Evolutionary conservation across 2,797 vertebrate species (phyloP), one percentile per base, ranked within the genome.

Genomic region (Strix occidentalis): DNA sequence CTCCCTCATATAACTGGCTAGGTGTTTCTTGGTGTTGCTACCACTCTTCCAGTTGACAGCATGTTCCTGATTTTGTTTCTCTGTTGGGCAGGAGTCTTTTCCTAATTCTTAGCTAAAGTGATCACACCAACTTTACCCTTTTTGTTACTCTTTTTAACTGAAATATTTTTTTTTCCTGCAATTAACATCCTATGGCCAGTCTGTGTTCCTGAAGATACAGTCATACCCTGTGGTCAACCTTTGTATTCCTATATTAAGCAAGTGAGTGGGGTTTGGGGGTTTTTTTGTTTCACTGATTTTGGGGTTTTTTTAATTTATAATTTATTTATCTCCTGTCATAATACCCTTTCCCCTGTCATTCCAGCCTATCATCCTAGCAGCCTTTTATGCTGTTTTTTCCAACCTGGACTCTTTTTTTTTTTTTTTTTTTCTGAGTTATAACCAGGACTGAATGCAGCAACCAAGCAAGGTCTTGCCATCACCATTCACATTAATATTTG

Each of bases 221-320:
- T 58, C 33, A 14, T 51, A 31, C 18, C 16, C 31, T 53, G 3
- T 48, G 5, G 9, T 51, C 26, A 75, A 37, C 7, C 5, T 69
- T 66, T 65, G 11, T 64, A 39, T 72, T 58, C 33, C 11, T 69
- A 5, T 43, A 16, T 61, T 75, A 86, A 78, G 24, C 3, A 80
- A 37, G 6, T 31, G 46, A 58, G 10, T 10, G 4, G 4, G 12
- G 10, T n/a, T 31, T 23, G 21, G 46, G 33, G 7, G 21, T 65
- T 21, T 39, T 56, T 41, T n/a, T 37, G 0, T 0, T 53, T 60
- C 43, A 45, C 43, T 45, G 25, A 14, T 72, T 33, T 11, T 12
- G 29, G 4, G 1, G 0, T 0, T 16, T 1, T 4, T 37, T 61
- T 54, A 31, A 64, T 79, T 63, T 41, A 14, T 35, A 39, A 39